These are phyloP conservation scores for Pelosia muscerda DNA, from an alignment of 2,888 invertebrate genomes.

Conservation along the genomic window DNA sequence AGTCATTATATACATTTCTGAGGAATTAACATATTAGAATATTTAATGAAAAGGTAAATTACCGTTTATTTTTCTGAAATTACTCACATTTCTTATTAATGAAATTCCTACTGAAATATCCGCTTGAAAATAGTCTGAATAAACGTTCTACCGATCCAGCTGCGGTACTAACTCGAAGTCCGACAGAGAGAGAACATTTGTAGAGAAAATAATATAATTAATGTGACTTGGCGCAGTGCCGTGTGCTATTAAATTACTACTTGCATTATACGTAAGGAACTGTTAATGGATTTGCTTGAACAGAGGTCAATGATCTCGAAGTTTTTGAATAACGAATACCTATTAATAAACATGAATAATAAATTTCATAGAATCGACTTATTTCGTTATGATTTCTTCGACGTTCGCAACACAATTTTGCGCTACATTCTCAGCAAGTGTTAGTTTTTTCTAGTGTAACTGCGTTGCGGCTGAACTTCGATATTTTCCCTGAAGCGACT, in stretches of 20 bases:
- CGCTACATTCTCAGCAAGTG: too few species aligned
- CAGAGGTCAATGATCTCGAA: conserved; percentile 2
- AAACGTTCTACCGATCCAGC: not conserved
- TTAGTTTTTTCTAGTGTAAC: too few species aligned
- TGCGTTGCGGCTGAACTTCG: too few species aligned
- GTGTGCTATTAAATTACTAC: conserved; percentile 47
- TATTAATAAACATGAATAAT: conserved; percentile 1
- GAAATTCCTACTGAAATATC: not conserved
- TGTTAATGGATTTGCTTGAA: conserved; percentile 37
- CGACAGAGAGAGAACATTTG: conserved; percentile 28
- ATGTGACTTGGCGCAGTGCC: conserved; percentile 56
- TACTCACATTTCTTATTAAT: conserved; percentile 3
- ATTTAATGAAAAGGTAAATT: not conserved
- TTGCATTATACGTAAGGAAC: conserved; percentile 28
- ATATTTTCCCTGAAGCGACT: too few species aligned
- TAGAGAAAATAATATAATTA: conserved; percentile 56
- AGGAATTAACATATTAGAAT: not conserved
- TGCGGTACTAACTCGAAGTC: not conserved
- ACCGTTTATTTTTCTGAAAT: not conserved
- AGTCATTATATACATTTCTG: not conserved
- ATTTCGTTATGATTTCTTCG: not conserved
- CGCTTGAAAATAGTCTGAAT: not conserved
- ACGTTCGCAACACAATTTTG: not conserved
- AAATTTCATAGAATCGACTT: too few species aligned
- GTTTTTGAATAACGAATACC: not conserved